phyloP scores from a whole-genome alignment of 1,140 invertebrate species.

The Leptinotarsa texana region DNA sequence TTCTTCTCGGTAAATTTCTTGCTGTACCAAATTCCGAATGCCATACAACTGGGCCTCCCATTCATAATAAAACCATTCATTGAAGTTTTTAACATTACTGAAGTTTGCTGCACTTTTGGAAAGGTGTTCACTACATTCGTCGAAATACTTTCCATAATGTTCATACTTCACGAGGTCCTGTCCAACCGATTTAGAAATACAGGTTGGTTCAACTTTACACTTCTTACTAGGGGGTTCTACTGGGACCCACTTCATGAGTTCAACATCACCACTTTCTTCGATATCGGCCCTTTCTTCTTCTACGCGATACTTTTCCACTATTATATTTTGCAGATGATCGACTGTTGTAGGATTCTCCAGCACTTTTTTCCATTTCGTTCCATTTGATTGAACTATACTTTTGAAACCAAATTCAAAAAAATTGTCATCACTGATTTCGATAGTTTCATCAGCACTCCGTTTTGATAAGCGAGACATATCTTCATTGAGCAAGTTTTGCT shows the following conservation, averaged over 20 bases:
- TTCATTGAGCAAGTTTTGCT: too few relatives aligned
- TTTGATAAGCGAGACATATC: too few relatives aligned
- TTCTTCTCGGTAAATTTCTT: conserved; percentile 51
- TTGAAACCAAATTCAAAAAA: conserved; percentile 46
- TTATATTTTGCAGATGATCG: too few relatives aligned
- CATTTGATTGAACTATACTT: conserved; percentile 27
- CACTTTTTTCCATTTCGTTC: conserved; percentile 12
- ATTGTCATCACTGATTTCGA: too few relatives aligned
- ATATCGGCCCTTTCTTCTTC: conserved; percentile 16
- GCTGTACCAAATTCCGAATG: conserved; percentile 50
- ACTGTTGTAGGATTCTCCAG: background rate
- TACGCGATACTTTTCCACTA: background rate
- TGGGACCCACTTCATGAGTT: conserved; percentile 41
- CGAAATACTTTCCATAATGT: conserved; percentile 41
- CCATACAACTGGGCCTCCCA: conserved; percentile 46
- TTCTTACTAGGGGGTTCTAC: conserved; percentile 23
- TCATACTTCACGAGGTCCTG: conserved; percentile 20
- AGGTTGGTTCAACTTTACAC: conserved; percentile 4
- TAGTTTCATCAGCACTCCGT: too few relatives aligned
- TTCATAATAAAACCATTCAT: conserved; percentile 43
- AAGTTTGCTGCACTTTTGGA: conserved; percentile 43
- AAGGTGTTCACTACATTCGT: conserved; percentile 43
- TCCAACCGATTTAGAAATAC: conserved; percentile 6
- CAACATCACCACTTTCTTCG: conserved; percentile 20
- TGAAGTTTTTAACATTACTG: conserved; percentile 42